phyloP scores from a whole-genome alignment of 2,113 vertebrate species.

The Cinclus mexicanus region DNA sequence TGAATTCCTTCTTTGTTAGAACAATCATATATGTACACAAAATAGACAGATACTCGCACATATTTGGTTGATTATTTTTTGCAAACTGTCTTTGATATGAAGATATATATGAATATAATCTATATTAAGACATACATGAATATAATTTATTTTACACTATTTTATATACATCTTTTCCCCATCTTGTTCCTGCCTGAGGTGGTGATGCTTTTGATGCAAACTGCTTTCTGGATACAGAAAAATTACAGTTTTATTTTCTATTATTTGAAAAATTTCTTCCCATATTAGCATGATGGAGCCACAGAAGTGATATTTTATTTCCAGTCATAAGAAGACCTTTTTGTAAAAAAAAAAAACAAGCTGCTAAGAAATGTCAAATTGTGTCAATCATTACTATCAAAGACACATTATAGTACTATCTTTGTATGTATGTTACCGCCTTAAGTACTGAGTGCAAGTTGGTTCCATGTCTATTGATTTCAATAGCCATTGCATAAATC shows the following conservation, averaged over 20 bases:
- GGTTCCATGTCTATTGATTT: background rate
- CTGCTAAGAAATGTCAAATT: background rate
- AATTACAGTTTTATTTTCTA: background rate
- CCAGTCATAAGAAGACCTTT: background rate
- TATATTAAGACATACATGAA: background rate
- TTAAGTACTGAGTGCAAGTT: background rate
- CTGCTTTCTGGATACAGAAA: background rate
- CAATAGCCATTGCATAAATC: background rate
- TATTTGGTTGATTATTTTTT: background rate
- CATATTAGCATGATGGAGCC: accelerated
- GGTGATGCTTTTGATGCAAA: background rate
- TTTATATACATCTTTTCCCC: background rate
- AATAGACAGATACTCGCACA: background rate
- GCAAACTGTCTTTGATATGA: accelerated
- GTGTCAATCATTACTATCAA: background rate
- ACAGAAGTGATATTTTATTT: background rate
- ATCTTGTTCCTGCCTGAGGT: background rate
- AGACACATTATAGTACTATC: background rate
- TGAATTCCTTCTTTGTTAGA: background rate
- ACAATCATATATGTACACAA: background rate
- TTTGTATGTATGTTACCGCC: background rate
- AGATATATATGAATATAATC: background rate
- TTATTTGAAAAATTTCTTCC: background rate
- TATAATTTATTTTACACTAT: background rate
- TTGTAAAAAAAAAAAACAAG: background rate